Conservation (phyloP, 2,888 invertebrate species). For the Acanthococcus lagerstroemiae region DNA sequence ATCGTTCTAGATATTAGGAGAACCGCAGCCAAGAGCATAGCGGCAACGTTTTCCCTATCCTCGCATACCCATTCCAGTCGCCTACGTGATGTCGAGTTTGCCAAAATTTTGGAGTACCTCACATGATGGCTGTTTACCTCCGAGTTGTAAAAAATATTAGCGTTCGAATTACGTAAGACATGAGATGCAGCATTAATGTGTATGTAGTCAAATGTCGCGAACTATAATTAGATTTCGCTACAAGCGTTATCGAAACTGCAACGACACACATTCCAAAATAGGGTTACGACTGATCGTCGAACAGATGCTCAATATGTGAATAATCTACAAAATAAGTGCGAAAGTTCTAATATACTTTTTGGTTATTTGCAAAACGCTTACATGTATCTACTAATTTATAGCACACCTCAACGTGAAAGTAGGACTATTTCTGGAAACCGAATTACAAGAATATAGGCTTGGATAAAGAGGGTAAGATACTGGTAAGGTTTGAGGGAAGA, state of each 20-base stretch:
- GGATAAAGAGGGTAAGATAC: too few relatives aligned
- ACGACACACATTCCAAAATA: too few relatives aligned
- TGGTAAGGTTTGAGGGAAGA: too few relatives aligned
- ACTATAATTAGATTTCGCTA: neutral
- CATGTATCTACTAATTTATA: too few relatives aligned
- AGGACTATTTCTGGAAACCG: too few relatives aligned
- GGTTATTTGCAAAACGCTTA: too few relatives aligned
- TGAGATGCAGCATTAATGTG: neutral
- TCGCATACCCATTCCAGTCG: neutral
- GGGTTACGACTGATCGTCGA: too few relatives aligned
- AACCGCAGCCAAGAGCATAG: neutral
- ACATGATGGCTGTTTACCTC: neutral
- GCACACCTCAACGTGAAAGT: too few relatives aligned
- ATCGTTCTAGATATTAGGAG: neutral
- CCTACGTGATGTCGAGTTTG: neutral
- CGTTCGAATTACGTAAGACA: neutral
- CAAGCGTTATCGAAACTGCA: neutral
- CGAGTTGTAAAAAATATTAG: neutral
- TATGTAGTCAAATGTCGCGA: neutral
- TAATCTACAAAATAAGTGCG: too few relatives aligned
- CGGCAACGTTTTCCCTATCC: neutral
- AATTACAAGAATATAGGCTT: too few relatives aligned
- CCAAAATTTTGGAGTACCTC: neutral
- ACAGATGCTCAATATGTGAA: too few relatives aligned
- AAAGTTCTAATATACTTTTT: too few relatives aligned